phyloP scores from a whole-genome alignment of 1,140 invertebrate species.

The Hydropsyche tenuis region DNA sequence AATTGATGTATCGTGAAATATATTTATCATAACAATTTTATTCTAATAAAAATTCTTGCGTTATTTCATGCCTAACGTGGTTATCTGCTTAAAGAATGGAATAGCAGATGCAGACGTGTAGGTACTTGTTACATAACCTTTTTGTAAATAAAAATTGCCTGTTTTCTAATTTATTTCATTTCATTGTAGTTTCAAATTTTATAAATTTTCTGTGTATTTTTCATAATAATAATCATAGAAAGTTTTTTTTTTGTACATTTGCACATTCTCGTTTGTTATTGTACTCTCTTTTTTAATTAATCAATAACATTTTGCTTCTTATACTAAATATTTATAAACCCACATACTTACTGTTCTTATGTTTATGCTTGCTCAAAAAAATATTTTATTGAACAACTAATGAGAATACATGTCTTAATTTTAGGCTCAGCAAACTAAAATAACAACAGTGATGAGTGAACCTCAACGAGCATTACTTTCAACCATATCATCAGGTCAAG shows the following conservation, averaged over 20 bases:
- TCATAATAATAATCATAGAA: too few relatives aligned
- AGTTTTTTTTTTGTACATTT: too few relatives aligned
- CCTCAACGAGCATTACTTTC: constrained; percentile 90
- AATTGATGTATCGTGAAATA: too few relatives aligned
- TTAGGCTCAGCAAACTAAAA: constrained; percentile 84
- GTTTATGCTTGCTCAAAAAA: too few relatives aligned
- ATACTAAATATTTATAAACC: not conserved
- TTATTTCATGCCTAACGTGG: constrained; percentile 57
- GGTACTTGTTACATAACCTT: constrained; percentile 52
- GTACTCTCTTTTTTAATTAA: too few relatives aligned
- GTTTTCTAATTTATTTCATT: too few relatives aligned
- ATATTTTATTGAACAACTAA: too few relatives aligned
- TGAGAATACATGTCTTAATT: too few relatives aligned
- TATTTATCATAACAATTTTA: too few relatives aligned
- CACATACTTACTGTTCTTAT: constrained; percentile 3
- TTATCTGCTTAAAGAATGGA: constrained; percentile 37
- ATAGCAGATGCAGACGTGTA: constrained; percentile 53
- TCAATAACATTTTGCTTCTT: not conserved
- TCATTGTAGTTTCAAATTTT: too few relatives aligned
- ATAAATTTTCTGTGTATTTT: too few relatives aligned
- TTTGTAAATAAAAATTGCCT: constrained; percentile 4
- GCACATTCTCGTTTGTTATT: too few relatives aligned
- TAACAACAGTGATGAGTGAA: constrained; percentile 83
- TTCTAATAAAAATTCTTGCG: not conserved
- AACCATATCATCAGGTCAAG: constrained; percentile 86